Evolutionary conservation across 2,113 vertebrate genomes (phyloP), one percentile per base, ranked within the genome.

Genomic region (Cisticola juncidis): DNA sequence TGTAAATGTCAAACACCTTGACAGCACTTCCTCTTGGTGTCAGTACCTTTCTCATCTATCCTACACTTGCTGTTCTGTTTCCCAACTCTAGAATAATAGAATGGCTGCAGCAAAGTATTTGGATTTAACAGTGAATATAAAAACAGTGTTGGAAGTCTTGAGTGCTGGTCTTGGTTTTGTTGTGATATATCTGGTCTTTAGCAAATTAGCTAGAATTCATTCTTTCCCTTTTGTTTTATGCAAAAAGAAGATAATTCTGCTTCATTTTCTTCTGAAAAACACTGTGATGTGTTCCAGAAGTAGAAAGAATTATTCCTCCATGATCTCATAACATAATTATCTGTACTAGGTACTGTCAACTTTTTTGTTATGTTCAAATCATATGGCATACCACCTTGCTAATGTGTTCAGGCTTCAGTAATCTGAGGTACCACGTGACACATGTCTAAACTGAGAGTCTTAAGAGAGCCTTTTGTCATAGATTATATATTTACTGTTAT

Each of bases 321-420:
- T 87, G 65, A 94, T 94, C 89, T 95, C 83, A 95, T 91, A 86
- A 81, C 4, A 1, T 71, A 91, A 96, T 95, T 94, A 84, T 86
- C 80, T 95, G 70, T 89, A 60, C 81, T 81, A 89, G 48, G 72
- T 81, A 17, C 83, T 66, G 77, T 92, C 88, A 94, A 51, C n/a
- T 77, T 92, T 93, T 88, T 86, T 80, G 48, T 90, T 86, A 81
- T 40, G 33, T 83, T 94, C 64, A 94, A 92, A 95, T 95, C 92
- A 81, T 71, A 81, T 86, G 38, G 31, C 73, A 72, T 48, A 71
- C 17, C 35, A 91, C 48, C 72, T 91, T 79, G 53, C 71, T 74
- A 91, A 94, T 53, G 15, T 84, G 81, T 86, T 94, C 69, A 85
- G 81, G 14, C 80, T 84, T 68, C 65, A 56, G 15, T 64, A 84